Evolutionary conservation across 2,797 vertebrate species (phyloP).

Genomic region (Agapornis canus): DNA sequence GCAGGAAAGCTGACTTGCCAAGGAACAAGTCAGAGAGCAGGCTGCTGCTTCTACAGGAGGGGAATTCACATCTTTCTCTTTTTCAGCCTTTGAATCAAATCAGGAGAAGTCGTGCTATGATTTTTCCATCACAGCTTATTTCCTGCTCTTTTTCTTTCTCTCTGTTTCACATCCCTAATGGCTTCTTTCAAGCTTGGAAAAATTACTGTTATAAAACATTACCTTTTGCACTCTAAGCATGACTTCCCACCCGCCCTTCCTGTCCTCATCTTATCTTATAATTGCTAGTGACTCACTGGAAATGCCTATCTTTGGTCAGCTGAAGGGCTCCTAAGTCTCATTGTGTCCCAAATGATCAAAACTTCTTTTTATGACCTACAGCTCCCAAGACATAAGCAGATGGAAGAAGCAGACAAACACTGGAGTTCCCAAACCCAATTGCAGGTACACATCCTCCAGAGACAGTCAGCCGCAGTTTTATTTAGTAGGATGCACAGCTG

Average conservation of each 20-base stretch:
- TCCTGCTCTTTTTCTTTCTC: background rate
- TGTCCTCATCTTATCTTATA: background rate
- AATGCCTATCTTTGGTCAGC: background rate
- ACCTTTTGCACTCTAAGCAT: accelerated
- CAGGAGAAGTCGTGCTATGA: accelerated
- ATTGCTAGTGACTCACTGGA: background rate
- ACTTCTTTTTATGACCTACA: background rate
- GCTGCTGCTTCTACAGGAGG: background rate
- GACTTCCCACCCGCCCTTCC: background rate
- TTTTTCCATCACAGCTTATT: background rate
- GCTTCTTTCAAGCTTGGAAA: background rate
- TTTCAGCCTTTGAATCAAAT: background rate
- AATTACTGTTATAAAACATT: background rate
- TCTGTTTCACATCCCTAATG: background rate
- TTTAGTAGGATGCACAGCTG: background rate
- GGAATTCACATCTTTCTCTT: background rate
- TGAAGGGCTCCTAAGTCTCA: background rate
- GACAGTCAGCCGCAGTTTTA: background rate
- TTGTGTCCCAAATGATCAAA: background rate
- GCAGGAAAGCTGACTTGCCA: background rate
- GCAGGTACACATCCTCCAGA: background rate
- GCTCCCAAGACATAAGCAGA: background rate
- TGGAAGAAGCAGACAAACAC: background rate
- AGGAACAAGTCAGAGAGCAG: background rate
- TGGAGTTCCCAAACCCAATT: background rate